phyloP scores from a whole-genome alignment of 2,797 vertebrate species.

The Hapalemur alaotrensis region DNA sequence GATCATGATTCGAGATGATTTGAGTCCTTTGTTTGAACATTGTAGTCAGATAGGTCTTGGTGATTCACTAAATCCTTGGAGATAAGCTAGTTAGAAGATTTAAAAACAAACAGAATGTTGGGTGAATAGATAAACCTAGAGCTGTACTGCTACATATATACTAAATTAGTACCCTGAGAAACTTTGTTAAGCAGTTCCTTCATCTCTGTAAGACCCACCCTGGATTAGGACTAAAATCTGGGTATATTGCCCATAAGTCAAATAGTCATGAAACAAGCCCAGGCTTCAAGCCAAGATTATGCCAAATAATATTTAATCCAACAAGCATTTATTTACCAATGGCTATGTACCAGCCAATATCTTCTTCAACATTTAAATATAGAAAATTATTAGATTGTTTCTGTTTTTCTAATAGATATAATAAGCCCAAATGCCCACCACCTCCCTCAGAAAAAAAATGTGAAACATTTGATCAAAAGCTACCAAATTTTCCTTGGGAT shows the following conservation, averaged over 20 bases:
- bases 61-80: neutral
- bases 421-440: neutral
- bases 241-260: neutral
- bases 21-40: neutral
- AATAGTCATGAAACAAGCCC: neutral
- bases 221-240: neutral
- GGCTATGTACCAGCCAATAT: neutral
- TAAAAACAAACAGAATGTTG: neutral
- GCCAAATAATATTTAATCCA: constrained; percentile 24
- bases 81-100: neutral
- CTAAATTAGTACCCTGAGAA: neutral
- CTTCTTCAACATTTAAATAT: constrained; percentile 10
- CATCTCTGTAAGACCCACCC: neutral
- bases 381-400: neutral
- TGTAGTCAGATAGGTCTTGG: neutral
- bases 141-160: neutral
- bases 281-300: neutral
- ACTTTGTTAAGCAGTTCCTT: neutral
- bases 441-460: neutral
- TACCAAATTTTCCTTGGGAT: neutral
- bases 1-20: neutral
- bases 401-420: neutral
- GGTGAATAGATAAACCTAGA: neutral
- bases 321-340: neutral
- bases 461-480: neutral